Evolutionary conservation across 2,113 vertebrate species (phyloP), one percentile per base, ranked within the genome.

Genomic region (Microtus montanus): DNA sequence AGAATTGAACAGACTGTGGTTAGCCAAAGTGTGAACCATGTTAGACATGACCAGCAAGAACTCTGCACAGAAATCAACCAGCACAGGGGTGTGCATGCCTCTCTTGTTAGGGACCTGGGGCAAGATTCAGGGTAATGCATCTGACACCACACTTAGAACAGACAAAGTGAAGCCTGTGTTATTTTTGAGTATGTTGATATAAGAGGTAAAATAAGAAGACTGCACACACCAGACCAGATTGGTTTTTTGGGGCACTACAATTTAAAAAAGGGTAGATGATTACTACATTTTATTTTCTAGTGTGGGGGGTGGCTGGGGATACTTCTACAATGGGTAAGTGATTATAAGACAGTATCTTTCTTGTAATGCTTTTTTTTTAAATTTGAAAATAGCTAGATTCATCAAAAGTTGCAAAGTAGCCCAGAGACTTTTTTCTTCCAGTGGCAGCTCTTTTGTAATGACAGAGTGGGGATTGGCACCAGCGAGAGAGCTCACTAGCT

Each of bases 331-430:
- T 79, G 35, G 52, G 0, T 73, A 79, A 85, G 33, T 66, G n/a
- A 52, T 49, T 93, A 38, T 58, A 44, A 78, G 28, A 14, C 7
- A 84, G n/a, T 58, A 24, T 54, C 87, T 94, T 87, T 86, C 11
- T 64, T 74, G 84, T 74, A 33, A 49, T 73, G 28, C 9, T 17
- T 89, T 33, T 77, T 49, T 33, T 77, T 35, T 19, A 1, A 79
- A 66, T 47, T 91, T 82, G 33, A 80, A 90, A 91, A 85, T 52
- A 89, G 58, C 52, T 78, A 85, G 14, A 52, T 52, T 89, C n/a
- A 85, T 20, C 26, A 30, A 35, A 89, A 74, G 20, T 95, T 91
- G 71, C 33, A 89, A 89, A 89, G 66, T n/a, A 79, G 12, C 47
- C 35, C 63, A 88, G 61, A 77, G 61, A 86, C n/a, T 14, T 38